Evolutionary conservation across 2,888 invertebrate species (phyloP), one percentile per base, ranked within the genome.

Genomic region (Dolomedes plantarius): DNA sequence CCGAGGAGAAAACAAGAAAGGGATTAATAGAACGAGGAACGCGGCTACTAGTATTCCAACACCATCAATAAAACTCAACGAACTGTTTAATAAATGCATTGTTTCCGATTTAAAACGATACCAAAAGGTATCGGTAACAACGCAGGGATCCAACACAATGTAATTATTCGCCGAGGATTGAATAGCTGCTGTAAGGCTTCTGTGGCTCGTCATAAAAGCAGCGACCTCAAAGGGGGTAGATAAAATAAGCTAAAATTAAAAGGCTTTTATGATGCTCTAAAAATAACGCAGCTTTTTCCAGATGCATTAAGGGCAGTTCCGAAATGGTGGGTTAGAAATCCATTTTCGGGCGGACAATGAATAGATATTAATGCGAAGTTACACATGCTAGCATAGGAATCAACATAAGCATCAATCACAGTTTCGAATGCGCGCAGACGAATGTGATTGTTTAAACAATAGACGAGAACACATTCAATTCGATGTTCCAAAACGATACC

Each of bases 181-280:
- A 5, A 46, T 16, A 2, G 41, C 16, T 16, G 16, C 16, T 16
- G 56, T 19, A 23, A 23, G 19, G 1, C 23, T 56, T 23, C 56
- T 23, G 11, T 56, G 16, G n/a, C 36, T 36, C 23, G 23, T 11
- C 46, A 46, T 2, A 46, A 16, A 46, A 16, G 46, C 16, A 23
- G 2, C 19, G 56, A 46, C 56, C 56, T 56, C 23, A 56, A 56
- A 56, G 23, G 2, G 5, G 1, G 56, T 1, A 23, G 56, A 56
- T 56, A 56, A 23, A 56, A 23, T 6, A 5, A 23, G 56, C 56
- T 56, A 56, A 56, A 56, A 56, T 56, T 56, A 56, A 23, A 23
- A 56, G 11, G 19, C 56, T 56, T 56, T 56, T 56, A 56, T 23
- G 56, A 56, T 23, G 56, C 56, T 56, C 56, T 56, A 56, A 56